These are phyloP conservation scores for Myathropa florea DNA, from an alignment of 2,888 invertebrate genomes.

Conservation along the genomic window DNA sequence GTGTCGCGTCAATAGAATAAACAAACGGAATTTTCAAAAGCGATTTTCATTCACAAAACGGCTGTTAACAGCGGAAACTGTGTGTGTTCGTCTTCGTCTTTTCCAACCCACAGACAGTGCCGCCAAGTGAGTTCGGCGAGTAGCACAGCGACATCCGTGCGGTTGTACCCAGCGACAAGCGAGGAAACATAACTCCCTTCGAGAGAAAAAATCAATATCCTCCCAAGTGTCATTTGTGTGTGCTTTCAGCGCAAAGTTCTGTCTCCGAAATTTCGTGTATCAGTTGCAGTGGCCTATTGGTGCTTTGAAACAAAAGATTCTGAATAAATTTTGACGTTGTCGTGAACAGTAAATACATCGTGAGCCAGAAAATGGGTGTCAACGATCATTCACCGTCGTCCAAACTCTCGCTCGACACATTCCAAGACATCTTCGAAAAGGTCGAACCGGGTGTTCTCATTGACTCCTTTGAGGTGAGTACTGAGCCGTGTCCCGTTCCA, in stretches of 20 bases:
- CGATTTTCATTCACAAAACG: neutral
- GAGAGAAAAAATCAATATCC: constrained; percentile 53
- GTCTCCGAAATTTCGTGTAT: neutral
- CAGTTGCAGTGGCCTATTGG: neutral
- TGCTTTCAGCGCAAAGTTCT: constrained; percentile 16
- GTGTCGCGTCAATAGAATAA: neutral
- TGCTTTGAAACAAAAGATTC: neutral
- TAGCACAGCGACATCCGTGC: neutral
- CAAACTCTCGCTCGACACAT: constrained; percentile 82
- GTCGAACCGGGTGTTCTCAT: constrained; percentile 83
- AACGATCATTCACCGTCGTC: constrained; percentile 68
- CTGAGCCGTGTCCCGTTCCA: neutral
- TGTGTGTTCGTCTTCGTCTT: neutral
- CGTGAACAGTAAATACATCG: neutral
- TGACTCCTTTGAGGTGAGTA: constrained; percentile 82
- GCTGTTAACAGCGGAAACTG: neutral
- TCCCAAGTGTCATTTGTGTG: constrained; percentile 35
- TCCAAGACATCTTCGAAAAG: constrained; percentile 82
- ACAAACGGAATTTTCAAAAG: constrained; percentile 1
- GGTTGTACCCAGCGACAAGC: neutral
- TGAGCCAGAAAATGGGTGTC: constrained; percentile 72
- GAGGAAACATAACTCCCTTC: constrained; percentile 22
- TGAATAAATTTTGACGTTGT: neutral
- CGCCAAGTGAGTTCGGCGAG: constrained; percentile 9
- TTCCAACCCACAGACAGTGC: constrained; percentile 27